Evolutionary conservation across 2,113 vertebrate genomes (phyloP), one percentile per base, ranked within the genome.

Genomic region (Ochotona curzoniae): DNA sequence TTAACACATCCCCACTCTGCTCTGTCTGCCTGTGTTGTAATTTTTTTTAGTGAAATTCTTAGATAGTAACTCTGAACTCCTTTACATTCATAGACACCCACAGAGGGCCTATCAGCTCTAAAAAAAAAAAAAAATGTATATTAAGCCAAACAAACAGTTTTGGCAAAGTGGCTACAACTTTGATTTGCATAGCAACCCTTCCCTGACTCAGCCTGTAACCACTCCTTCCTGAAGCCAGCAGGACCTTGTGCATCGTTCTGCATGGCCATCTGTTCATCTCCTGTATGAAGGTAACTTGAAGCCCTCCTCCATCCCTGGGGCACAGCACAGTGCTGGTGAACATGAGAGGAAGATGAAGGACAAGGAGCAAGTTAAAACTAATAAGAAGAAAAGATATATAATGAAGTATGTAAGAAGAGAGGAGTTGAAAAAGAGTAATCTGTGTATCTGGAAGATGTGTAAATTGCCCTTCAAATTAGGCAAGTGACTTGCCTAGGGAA

Each of bases 11-110:
- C n/a, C 35, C 38, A 44, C 38, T 44, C 23, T 83, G 44, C 54
- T 90, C 67, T 81, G n/a, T 20, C 32, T 83, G 17, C 61, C 35
- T 12, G 67, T 28, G 14, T 7, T 70, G 5, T 28, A 70, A 78
- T 90, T 67, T 81, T 92, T 80, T 44, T 44, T 44, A 44, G 90
- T 20, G 78, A 28, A 95, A 88, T 32, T 87, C 61, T 85, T 47
- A 35, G 11, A 44, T 44, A 44, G 38, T 81, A 26, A 81, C n/a
- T 94, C 60, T 44, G 47, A 82, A 91, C 32, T 89, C 57, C 30
- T 89, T 74, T 76, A 91, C 9, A 86, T 28, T 35, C 57, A 93
- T 20, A 44, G n/a, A 82, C 87, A 71, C 70, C 47, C 73, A 91
- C 30, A 94, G 81, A 94, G 28, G 38, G 71, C 11, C 14, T 51